Base-by-base conservation (phyloP, 1,140 invertebrate genomes). In the Drosophila seguyi region DNA sequence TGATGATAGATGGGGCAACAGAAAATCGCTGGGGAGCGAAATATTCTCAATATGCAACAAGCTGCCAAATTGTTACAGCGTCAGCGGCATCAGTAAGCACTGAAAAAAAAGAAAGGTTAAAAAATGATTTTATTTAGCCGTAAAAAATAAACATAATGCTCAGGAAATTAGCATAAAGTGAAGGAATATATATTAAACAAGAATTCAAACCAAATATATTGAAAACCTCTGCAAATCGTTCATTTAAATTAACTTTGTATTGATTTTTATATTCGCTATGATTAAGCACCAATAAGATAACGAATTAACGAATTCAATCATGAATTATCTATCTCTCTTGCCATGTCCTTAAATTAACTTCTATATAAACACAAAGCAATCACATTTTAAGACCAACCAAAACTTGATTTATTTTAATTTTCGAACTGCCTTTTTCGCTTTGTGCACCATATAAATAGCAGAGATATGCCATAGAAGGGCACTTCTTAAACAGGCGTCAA, bases 11-110 rank as follows among this genome's bases (percentile, higher is more conserved):
- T 73, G 41, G 29, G 39, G 27, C 20, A 71, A 44, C 45, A 44
- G 25, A 8, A 52, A 52, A 52, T 38, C 27, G 29, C 48, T 39
- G 27, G 36, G 27, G 39, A 11, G 27, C 22, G 36, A 11, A 31
- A 18, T n/a, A 42, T 38, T 16, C 63, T 55, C 53, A 62, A 65
- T 75, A 82, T 87, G 84, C 84, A 87, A 87, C 84, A 90, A 84
- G 84, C 84, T 78, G 85, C 62, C 53, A 76, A 47, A 58, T 75
- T 66, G 72, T 47, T 58, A 69, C 50, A 48, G 25, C 38, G 45
- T 74, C 59, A 41, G 50, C 31, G 48, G 18, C 44, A 72, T 45
- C 22, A 3, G 5, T 38, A 25, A 20, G 38, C 52, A 10, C 20
- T 10, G 7, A 14, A 4, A 38, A 25, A 55, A 34, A 38, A 6